Base-by-base conservation (phyloP, 1,140 invertebrate genomes). In the Pseudomyrmex sp. region DNA sequence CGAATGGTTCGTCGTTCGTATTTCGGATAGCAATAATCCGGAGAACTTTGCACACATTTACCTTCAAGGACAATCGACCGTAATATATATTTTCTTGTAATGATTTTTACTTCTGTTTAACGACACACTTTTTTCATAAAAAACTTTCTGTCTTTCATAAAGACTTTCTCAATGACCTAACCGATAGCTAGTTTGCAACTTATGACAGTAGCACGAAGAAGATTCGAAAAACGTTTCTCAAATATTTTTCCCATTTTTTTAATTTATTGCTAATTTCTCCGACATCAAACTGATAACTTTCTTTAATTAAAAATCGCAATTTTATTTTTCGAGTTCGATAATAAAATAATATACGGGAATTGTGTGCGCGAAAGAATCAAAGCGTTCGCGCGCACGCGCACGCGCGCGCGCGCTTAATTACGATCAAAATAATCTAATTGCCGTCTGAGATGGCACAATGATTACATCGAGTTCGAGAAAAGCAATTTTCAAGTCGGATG, bases 61-160 rank as follows among this genome's bases (percentile, higher is more conserved):
- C 44, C 48, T 50, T 61, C 76, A 61, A 80, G 54, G 76, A 26
- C 20, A 46, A 18, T 70, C 52, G 65, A 79, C 15, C 76, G 20
- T 50, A 26, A 44, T 10, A 35, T 72, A 20, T 20, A 9, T 48
- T 35, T 58, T 35, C 20, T 54, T 70, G 10, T n/a, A 58, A 46
- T 58, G 68, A 46, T 69, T 18, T 58, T 26, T n/a, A 65, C 1
- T 48, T 59, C 66, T 3, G 7, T 70, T 80, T 18, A 70, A 59
- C n/a, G 12, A 9, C 18, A 15, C 0, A 15, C 26, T 12, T 5
- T 18, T 26, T 58, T 52, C 23, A 46, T 46, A 52, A 50, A 65
- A 26, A 74, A 26, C 35, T 35, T 35, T 35, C 35, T 35, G 35
- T 35, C 35, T 35, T 35, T 35, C 5, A 7, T 1, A 35, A 35